Evolutionary conservation across 2,113 vertebrate genomes (phyloP).

Genomic region (Mobula birostris): DNA sequence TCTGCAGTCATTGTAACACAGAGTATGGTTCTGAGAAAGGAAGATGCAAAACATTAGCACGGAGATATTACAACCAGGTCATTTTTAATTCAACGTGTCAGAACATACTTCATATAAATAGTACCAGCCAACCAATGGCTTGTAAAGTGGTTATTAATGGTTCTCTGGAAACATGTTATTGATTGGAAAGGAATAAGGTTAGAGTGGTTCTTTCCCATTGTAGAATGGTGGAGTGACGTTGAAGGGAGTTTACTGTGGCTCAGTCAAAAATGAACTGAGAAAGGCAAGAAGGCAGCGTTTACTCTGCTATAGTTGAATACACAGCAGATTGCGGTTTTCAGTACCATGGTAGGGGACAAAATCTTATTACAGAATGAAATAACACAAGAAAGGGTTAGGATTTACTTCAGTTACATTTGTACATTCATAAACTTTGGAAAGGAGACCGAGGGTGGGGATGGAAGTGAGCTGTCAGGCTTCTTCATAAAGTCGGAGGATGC

Average conservation of each 20-base stretch:
- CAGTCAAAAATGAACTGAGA: too few species aligned
- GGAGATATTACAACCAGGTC: not conserved
- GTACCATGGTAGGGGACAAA: too few species aligned
- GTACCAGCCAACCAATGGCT: not conserved
- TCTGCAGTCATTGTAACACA: slow-evolving; percentile 78
- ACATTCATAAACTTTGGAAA: not conserved
- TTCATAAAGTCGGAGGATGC: not conserved
- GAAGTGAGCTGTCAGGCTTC: not conserved
- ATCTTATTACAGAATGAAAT: too few species aligned
- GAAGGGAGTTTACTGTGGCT: too few species aligned
- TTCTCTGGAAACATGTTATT: too few species aligned
- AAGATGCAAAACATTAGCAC: not conserved
- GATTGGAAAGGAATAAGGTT: too few species aligned
- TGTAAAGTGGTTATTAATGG: not conserved
- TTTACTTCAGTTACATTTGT: not conserved
- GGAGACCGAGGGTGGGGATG: not conserved
- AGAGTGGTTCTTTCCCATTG: too few species aligned
- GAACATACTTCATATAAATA: not conserved
- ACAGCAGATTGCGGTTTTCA: too few species aligned
- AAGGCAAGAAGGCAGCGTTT: too few species aligned
- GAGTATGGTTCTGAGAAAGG: slow-evolving; percentile 61
- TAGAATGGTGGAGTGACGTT: too few species aligned
- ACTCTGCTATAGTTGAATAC: too few species aligned
- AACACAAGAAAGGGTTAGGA: not conserved
- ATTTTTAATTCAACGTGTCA: not conserved